Percentiles rank a stretch among this genome's conserved stretches.
Evolutionary conservation across 2,888 invertebrate species (phyloP).

Genomic region (Trichogramma dendrolimi): DNA sequence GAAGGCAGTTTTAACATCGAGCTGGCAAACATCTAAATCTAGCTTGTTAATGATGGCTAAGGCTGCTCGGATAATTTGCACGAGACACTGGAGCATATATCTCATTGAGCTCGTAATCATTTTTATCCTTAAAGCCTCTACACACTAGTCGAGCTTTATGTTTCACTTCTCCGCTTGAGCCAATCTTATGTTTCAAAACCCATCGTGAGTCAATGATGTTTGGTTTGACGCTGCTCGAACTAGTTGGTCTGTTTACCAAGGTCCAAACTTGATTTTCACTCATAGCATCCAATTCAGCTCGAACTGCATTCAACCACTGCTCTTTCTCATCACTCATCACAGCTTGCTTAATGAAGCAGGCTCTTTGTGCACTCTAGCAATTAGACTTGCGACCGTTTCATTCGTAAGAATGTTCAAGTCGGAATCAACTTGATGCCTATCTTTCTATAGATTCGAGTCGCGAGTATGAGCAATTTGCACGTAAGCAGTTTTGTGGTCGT

Average conservation of each 20-base stretch:
- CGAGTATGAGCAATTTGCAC: neutral
- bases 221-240: neutral
- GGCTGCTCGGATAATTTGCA: conserved; percentile 14
- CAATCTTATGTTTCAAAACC: neutral
- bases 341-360: neutral
- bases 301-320: neutral
- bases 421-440: neutral
- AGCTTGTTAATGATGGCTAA: conserved; percentile 15
- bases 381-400: neutral
- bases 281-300: neutral
- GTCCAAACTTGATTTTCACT: neutral
- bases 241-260: neutral
- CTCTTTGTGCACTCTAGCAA: neutral
- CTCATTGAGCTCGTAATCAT: too few species aligned
- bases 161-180: neutral
- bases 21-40: conserved; percentile 1
- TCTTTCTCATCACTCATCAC: neutral
- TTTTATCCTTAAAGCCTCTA: neutral
- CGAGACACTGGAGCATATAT: too few species aligned
- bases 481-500: neutral
- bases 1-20: too few species aligned
- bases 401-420: too few species aligned
- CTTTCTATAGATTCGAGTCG: neutral
- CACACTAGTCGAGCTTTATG: neutral
- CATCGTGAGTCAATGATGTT: neutral